Conservation (phyloP, 2,113 vertebrate genomes). For the Myiozetetes cayanensis region DNA sequence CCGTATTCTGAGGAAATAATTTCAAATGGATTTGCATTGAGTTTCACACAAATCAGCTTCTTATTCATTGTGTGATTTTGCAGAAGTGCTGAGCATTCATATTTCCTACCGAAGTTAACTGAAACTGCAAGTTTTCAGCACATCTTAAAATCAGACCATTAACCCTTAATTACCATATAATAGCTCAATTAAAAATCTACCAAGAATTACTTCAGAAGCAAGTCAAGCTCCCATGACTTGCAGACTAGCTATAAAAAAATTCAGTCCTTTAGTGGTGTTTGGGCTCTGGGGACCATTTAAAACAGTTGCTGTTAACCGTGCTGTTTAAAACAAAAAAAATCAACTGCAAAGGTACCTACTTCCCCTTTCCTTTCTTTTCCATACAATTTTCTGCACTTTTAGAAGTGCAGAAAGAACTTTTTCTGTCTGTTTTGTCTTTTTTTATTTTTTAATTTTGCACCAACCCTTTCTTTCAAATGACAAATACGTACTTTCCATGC, state of each 20-base stretch:
- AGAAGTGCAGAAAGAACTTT: background rate
- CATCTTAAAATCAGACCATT: constrained; percentile 65
- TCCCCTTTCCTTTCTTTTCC: background rate
- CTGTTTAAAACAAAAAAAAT: constrained; percentile 7
- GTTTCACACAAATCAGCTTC: background rate
- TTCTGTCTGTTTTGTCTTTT: background rate
- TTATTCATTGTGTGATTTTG: background rate
- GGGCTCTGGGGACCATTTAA: constrained; percentile 1
- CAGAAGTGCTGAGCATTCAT: constrained; percentile 49
- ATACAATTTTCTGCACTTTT: background rate
- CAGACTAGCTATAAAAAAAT: constrained; percentile 23
- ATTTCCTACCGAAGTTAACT: constrained; percentile 31
- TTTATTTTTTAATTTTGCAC: background rate
- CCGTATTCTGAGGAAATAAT: background rate
- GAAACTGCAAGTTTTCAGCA: constrained; percentile 48
- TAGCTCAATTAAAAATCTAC: constrained; percentile 64
- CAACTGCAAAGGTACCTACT: background rate
- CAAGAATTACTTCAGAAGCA: constrained; percentile 18
- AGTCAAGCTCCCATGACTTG: background rate
- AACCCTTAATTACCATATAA: constrained; percentile 61
- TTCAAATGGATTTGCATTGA: background rate
- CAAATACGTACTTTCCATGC: background rate
- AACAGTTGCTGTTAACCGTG: background rate
- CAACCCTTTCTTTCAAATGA: background rate
- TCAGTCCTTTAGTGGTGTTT: background rate